Base-by-base conservation (phyloP, 2,888 invertebrate species). In the Scaptomyza parva region DNA sequence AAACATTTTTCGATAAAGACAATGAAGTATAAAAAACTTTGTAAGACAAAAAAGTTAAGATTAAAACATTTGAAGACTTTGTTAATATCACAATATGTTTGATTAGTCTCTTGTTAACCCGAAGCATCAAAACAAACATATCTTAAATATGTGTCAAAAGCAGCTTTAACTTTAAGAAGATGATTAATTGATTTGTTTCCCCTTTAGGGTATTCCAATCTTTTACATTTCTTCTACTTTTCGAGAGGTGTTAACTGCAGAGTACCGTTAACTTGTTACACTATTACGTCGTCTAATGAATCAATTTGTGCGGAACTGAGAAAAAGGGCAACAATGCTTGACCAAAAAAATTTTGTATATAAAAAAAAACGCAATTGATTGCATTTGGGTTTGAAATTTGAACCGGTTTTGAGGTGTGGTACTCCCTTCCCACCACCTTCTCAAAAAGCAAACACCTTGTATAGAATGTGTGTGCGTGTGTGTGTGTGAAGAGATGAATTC, bases 391-490 rank as follows among this genome's bases (percentile, higher is more conserved):
- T 28, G 28, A 75, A 72, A 18, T 8, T 28, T 28, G 28, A 75
- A 72, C 71, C 75, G 70, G 71, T 77, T 74, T 24, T 20, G 26
- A 71, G 67, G 66, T 61, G 64, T 52, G 60, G 37, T 37, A 45
- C 41, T n/a, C 40, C 12, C 26, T 28, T n/a, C n/a, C 47, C 52
- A 52, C 47, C 48, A 50, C 48, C 78, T 60, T 54, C 62, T 41
- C n/a, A n/a, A 43, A 65, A 53, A 11, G 37, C 41, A 30, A 68
- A 63, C 78, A 84, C 85, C 75, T 81, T 57, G 60, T 28, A 59
- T 14, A 6, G 1, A n/a, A n/a, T n/a, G n/a, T 45, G 17, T 57
- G 53, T 66, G 51, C 58, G 70, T 43, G 28, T 45, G 14, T 30
- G 22, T 18, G 54, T 52, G 51, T 59, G 26, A 52, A 22, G 54